Base-by-base conservation (phyloP, 2,113 vertebrate species). In the Aldabrachelys gigantea region DNA sequence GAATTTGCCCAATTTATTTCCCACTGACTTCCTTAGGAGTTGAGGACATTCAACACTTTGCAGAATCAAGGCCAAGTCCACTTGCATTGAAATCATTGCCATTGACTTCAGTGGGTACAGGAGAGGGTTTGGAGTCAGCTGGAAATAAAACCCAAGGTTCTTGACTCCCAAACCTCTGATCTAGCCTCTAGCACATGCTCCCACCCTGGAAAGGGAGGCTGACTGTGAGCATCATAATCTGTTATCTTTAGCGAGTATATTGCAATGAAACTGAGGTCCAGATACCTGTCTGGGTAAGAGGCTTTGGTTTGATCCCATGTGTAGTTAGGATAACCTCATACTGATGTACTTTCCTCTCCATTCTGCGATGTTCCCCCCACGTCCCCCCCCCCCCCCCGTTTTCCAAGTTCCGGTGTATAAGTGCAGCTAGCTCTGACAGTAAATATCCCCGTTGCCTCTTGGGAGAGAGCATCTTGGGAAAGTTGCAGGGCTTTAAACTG, bases 191-290 rank as follows among this genome's bases (percentile, higher is more conserved):
- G 54, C 6, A 38, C 10, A 14, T 7, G 8, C 25, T 14, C 12
- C 24, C 12, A 16, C 25, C 24, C 41, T 29, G 41, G 41, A 79
- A 41, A 79, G 27, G 56, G 29, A 35, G 35, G 27, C 72, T 53
- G 17, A 21, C 35, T 79, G 19, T 21, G 19, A 5, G 38, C 65
- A 11, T 41, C 4, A 31, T 5, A 52, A 10, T 27, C 1, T 0
- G 2, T 16, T 44, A 41, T 25, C 76, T 81, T 16, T 80, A 38
- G 86, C 92, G 35, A 22, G 85, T 84, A 78, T 49, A 5, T 21
- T 78, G 82, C 31, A 84, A 19, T 69, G 8, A 80, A 53, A 4
- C 0, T 1, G 25, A 83, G 50, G 19, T 50, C 50, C 2, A 75
- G 69, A 65, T 10, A 75, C 5, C 44, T 82, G 3, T 14, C 82